phyloP scores from a whole-genome alignment of 2,797 vertebrate genomes.

The Paguma larvata region DNA sequence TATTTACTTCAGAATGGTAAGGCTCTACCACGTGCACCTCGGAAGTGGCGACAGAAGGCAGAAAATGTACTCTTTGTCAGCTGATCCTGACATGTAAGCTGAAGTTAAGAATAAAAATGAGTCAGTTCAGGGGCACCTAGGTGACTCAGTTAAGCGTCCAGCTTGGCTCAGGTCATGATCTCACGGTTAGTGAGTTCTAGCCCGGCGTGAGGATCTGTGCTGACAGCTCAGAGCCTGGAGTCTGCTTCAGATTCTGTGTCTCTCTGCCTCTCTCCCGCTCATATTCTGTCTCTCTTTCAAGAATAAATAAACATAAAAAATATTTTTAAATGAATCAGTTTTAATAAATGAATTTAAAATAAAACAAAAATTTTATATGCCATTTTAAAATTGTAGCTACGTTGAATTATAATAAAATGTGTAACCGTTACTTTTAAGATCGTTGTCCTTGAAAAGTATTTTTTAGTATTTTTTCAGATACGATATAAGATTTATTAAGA shows the following conservation, averaged over 20 bases:
- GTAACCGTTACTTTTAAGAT: slow-evolving; percentile 7
- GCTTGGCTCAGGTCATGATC: too few species aligned
- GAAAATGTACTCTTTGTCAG: background rate
- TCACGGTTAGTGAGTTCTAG: too few species aligned
- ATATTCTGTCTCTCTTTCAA: too few species aligned
- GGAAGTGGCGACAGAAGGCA: background rate
- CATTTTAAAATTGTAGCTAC: background rate
- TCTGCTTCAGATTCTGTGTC: too few species aligned
- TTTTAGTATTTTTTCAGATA: background rate
- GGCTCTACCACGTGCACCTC: background rate
- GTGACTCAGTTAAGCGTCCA: too few species aligned
- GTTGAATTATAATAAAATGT: background rate
- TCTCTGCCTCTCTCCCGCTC: too few species aligned
- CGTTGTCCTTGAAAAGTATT: background rate
- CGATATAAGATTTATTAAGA: background rate
- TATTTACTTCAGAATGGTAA: background rate
- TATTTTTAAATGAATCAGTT: background rate
- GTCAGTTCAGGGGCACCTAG: background rate
- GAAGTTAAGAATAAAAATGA: slow-evolving; percentile 34
- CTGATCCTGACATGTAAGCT: background rate
- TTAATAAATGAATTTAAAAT: slow-evolving; percentile 27
- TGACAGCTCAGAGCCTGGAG: too few species aligned
- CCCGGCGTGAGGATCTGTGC: too few species aligned
- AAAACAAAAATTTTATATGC: background rate
- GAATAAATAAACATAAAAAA: too few species aligned